phyloP scores from a whole-genome alignment of 2,797 vertebrate genomes.

The Paratrypauchen microcephalus region DNA sequence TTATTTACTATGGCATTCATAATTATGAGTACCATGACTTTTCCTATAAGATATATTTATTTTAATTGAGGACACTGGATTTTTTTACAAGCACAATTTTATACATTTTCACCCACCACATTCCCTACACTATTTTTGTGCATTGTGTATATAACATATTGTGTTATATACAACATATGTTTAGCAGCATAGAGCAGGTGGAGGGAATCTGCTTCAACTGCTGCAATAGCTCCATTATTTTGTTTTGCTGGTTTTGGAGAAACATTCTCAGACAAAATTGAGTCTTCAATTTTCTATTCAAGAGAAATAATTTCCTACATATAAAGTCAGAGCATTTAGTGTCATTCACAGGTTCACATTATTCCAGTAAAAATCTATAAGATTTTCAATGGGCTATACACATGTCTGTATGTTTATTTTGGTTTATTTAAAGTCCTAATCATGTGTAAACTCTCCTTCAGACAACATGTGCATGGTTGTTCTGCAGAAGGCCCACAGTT shows the following conservation, averaged over 20 bases:
- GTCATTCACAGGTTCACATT: neutral
- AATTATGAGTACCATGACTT: neutral
- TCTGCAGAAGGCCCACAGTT: neutral
- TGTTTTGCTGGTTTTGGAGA: too few species aligned
- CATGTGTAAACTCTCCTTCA: neutral
- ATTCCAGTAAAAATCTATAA: neutral
- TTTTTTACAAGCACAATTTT: neutral
- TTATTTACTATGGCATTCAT: neutral
- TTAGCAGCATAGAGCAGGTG: too few species aligned
- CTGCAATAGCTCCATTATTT: too few species aligned
- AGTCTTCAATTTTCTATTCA: neutral
- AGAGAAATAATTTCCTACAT: neutral
- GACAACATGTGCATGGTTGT: neutral
- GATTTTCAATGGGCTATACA: too few species aligned
- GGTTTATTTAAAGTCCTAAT: too few species aligned
- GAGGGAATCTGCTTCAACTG: too few species aligned
- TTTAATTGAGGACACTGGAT: neutral
- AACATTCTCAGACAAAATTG: too few species aligned
- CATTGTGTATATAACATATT: too few species aligned
- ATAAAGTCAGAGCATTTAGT: neutral
- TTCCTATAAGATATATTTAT: neutral
- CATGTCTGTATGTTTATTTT: too few species aligned
- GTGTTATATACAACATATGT: too few species aligned
- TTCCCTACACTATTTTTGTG: too few species aligned
- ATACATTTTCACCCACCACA: neutral